phyloP scores from a whole-genome alignment of 2,113 vertebrate species.

The Origma solitaria region DNA sequence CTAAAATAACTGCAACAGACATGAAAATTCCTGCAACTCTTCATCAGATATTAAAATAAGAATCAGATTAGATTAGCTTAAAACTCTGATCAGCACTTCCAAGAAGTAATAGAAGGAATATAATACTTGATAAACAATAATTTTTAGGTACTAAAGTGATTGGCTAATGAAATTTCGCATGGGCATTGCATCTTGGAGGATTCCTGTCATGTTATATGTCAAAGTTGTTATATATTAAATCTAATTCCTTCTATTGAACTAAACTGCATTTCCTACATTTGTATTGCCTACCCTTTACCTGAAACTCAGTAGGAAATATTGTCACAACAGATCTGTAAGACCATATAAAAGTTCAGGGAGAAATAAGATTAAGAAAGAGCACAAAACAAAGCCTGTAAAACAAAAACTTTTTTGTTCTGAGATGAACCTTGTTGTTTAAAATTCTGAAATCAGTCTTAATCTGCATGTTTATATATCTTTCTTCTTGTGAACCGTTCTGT shows the following conservation, averaged over 20 bases:
- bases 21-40: neutral
- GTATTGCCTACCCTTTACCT: neutral
- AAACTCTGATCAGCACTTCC: neutral
- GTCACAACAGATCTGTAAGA: neutral
- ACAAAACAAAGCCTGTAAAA: neutral
- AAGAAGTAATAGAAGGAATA: neutral
- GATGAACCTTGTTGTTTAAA: neutral
- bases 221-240: neutral
- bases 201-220: neutral
- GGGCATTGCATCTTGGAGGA: neutral
- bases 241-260: neutral
- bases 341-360: neutral
- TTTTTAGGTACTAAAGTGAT: neutral
- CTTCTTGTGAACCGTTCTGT: neutral
- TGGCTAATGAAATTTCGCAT: neutral
- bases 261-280: neutral
- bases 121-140: neutral
- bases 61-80: neutral
- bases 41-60: neutral
- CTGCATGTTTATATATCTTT: neutral
- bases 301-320: neutral
- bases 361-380: neutral
- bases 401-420: neutral
- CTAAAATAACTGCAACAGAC: neutral
- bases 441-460: neutral